phyloP scores from a whole-genome alignment of 2,797 vertebrate species.

The Pempheris klunzingeri region DNA sequence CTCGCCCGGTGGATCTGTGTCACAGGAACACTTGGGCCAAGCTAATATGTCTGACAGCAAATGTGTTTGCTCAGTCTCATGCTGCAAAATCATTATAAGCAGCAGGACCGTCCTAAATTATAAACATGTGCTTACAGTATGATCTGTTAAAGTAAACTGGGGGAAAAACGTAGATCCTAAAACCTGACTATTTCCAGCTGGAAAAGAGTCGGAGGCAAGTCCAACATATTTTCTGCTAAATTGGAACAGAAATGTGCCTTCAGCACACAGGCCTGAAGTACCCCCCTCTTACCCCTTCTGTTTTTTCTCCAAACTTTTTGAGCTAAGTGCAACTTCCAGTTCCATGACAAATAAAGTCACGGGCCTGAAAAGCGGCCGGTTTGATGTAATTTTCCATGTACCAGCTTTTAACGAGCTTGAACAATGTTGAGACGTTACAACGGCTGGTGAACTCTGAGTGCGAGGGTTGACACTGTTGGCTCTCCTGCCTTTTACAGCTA shows the following conservation, averaged over 20 bases:
- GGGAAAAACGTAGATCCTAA: constrained; percentile 76
- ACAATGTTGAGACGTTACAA: constrained; percentile 59
- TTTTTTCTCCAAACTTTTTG: constrained; percentile 61
- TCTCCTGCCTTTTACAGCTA: constrained; percentile 38
- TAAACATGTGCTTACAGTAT: constrained; percentile 87
- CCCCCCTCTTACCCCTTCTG: constrained; percentile 54
- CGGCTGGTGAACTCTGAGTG: constrained; percentile 61
- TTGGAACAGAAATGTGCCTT: constrained; percentile 82
- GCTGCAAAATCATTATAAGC: constrained; percentile 85
- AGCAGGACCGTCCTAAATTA: constrained; percentile 83
- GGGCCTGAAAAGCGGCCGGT: constrained; percentile 59
- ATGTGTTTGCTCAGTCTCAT: constrained; percentile 84
- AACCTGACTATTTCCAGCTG: constrained; percentile 86
- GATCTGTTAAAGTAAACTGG: constrained; percentile 85
- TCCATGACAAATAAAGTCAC: constrained; percentile 78
- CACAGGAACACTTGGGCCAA: constrained; percentile 72
- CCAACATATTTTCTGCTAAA: constrained; percentile 86
- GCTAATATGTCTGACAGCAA: constrained; percentile 81
- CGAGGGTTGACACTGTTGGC: constrained; percentile 59
- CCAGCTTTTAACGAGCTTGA: constrained; percentile 68
- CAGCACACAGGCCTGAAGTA: constrained; percentile 55
- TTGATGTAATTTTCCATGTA: constrained; percentile 79
- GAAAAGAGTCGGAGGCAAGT: constrained; percentile 76
- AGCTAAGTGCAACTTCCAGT: constrained; percentile 80
- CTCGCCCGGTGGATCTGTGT: constrained; percentile 71